Conservation (phyloP, 2,888 invertebrate species). For the Aphodius sticticus region DNA sequence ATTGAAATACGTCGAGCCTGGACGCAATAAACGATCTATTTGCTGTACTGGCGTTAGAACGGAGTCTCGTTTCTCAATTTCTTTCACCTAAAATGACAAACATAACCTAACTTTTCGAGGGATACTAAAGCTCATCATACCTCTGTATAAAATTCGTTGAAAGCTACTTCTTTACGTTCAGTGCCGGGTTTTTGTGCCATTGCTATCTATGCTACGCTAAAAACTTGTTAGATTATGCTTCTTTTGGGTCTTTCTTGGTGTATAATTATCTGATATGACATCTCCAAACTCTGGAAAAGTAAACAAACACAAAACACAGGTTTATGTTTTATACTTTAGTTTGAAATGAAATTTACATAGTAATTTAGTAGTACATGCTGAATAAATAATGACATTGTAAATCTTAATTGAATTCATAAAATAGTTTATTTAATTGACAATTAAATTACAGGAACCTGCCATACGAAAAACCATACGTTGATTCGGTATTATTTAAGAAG, state of each 20-base stretch:
- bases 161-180: conserved; percentile 69
- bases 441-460: no score
- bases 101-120: conserved; percentile 30
- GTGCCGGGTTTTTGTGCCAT: conserved; percentile 39
- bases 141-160: conserved; percentile 85
- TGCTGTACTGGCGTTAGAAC: conserved; percentile 97
- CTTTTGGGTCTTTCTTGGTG: not conserved
- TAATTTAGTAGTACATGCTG: not conserved
- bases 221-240: not conserved
- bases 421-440: no score
- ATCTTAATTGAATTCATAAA: no score
- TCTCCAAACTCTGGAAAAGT: not conserved
- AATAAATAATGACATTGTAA: not conserved
- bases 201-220: conserved; percentile 15
- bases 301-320: not conserved
- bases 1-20: conserved; percentile 98
- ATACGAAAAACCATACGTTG: no score
- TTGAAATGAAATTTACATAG: not conserved
- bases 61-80: conserved; percentile 97
- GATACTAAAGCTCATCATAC: conserved; percentile 62
- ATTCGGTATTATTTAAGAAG: no score
- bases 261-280: not conserved
- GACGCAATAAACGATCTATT: conserved; percentile 92
- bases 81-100: conserved; percentile 82
- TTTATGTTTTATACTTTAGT: not conserved